Evolutionary conservation across 2,888 invertebrate genomes (phyloP).

Genomic region (Aspidiotus rigidus): DNA sequence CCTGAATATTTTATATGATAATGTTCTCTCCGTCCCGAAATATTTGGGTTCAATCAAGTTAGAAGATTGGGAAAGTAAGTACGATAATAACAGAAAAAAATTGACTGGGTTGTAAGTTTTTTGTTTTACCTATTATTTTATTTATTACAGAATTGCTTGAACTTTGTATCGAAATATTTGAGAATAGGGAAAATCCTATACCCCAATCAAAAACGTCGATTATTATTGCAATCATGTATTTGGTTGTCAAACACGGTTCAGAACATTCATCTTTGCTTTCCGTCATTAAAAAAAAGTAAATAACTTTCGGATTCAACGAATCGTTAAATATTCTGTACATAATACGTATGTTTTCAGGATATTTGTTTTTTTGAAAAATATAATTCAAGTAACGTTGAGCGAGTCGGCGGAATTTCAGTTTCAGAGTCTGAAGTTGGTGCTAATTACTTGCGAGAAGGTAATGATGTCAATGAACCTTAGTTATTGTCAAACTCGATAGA

Average conservation of each 20-base stretch:
- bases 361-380: conserved; percentile 12
- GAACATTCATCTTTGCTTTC: conserved; percentile 40
- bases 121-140: neutral
- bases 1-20: conserved; percentile 49
- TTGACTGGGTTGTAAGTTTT: too few relatives aligned
- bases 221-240: conserved; percentile 45
- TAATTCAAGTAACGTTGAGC: neutral
- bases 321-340: neutral
- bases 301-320: neutral
- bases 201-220: conserved; percentile 35
- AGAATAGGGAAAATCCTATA: conserved; percentile 39
- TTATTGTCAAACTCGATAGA: too few relatives aligned
- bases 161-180: conserved; percentile 42
- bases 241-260: conserved; percentile 46
- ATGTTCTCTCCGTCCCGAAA: conserved; percentile 48
- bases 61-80: conserved; percentile 51
- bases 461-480: too few relatives aligned
- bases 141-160: conserved; percentile 44
- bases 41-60: conserved; percentile 48
- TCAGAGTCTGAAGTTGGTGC: neutral
- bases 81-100: neutral
- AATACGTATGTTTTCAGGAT: conserved; percentile 9
- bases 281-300: conserved; percentile 38
- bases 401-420: conserved; percentile 1
- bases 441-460: conserved; percentile 23